These are phyloP conservation scores for Osmoderma eremita DNA, from an alignment of 2,888 invertebrate genomes.

Conservation along the genomic window DNA sequence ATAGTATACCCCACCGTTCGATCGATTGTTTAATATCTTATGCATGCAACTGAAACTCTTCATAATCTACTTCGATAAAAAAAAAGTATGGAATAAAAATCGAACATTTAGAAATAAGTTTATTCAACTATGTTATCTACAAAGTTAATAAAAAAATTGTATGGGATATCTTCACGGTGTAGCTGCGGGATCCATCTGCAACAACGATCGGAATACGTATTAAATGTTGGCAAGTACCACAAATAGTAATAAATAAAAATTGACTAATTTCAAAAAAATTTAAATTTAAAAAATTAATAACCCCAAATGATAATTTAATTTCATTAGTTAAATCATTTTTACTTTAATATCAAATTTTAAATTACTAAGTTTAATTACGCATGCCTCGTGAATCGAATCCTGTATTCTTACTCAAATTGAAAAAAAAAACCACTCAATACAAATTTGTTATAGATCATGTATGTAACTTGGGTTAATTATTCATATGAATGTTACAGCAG, in stretches of 20 bases:
- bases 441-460: neutral
- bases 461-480: too few relatives aligned
- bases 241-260: conserved; percentile 14
- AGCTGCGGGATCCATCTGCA: conserved; percentile 8
- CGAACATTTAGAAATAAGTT: conserved; percentile 13
- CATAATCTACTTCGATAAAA: conserved; percentile 11
- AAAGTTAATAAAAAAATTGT: conserved; percentile 19
- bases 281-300: too few relatives aligned
- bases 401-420: too few relatives aligned
- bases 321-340: too few relatives aligned
- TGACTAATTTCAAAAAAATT: conserved; percentile 23
- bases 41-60: conserved; percentile 24
- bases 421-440: neutral
- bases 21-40: conserved; percentile 7
- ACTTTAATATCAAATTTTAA: too few relatives aligned
- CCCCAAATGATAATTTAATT: too few relatives aligned
- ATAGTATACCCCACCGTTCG: conserved; percentile 32
- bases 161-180: neutral
- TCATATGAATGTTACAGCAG: too few relatives aligned
- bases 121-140: conserved; percentile 24
- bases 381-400: too few relatives aligned
- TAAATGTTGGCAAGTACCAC: neutral
- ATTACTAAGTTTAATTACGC: too few relatives aligned
- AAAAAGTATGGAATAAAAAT: conserved; percentile 27
- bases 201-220: conserved; percentile 3